phyloP scores from a whole-genome alignment of 2,113 vertebrate genomes.

The Girardinichthys multiradiatus region DNA sequence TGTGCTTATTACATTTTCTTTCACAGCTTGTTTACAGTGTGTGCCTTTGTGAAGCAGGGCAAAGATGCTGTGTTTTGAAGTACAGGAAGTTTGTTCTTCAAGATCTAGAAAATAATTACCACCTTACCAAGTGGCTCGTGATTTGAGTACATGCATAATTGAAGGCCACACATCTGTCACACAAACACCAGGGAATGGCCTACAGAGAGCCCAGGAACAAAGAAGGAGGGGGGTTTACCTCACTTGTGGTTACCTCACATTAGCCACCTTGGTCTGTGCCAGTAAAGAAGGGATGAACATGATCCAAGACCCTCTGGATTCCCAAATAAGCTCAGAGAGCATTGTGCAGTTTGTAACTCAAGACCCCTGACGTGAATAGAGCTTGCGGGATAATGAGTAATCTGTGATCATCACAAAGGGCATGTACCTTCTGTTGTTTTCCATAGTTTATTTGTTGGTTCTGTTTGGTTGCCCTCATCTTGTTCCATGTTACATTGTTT shows the following conservation, averaged over 20 bases:
- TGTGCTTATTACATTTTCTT: not conserved
- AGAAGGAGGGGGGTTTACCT: constrained; percentile 48
- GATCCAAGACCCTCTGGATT: constrained; percentile 54
- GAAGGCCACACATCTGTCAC: constrained; percentile 63
- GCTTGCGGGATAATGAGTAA: constrained; percentile 68
- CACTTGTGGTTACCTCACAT: constrained; percentile 66
- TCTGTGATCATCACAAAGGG: constrained; percentile 56
- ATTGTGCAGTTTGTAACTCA: constrained; percentile 75
- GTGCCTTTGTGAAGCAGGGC: not conserved
- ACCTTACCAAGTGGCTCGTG: constrained; percentile 20
- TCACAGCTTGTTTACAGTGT: not conserved
- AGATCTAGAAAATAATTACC: constrained; percentile 15
- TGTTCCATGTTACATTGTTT: constrained; percentile 14
- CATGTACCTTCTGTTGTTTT: constrained; percentile 70
- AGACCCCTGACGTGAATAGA: constrained; percentile 68
- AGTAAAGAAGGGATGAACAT: constrained; percentile 64
- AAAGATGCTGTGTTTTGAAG: not conserved
- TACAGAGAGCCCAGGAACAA: constrained; percentile 45
- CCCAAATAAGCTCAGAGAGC: constrained; percentile 29
- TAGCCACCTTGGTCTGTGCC: constrained; percentile 32
- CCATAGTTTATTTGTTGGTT: constrained; percentile 17
- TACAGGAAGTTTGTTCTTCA: not conserved
- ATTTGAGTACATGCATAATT: constrained; percentile 46
- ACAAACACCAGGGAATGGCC: constrained; percentile 53
- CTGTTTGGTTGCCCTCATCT: constrained; percentile 40